Percentiles rank a stretch among this genome's conserved stretches.
Conservation (phyloP, 2,888 invertebrate species). For the Branchipolynoe longqiensis region DNA sequence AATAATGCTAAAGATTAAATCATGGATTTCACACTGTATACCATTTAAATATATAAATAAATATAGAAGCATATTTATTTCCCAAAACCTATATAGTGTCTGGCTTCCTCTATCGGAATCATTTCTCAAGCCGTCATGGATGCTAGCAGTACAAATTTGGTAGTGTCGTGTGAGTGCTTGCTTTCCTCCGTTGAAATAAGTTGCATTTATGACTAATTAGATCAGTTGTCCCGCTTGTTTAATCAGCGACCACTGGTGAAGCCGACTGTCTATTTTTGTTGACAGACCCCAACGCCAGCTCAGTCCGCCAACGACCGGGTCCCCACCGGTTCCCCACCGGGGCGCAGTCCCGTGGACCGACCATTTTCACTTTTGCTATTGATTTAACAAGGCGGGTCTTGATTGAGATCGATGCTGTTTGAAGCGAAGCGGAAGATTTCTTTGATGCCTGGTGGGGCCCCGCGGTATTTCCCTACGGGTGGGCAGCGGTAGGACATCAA, state of each 20-base stretch:
- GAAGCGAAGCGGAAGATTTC: slow-evolving; percentile 32
- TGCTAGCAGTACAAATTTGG: no score
- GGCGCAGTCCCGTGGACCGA: no score
- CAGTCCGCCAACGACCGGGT: not conserved
- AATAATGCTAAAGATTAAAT: no score
- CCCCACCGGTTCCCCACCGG: no score
- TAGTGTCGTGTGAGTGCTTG: no score
- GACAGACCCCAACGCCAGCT: not conserved
- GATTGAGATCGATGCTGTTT: slow-evolving; percentile 46
- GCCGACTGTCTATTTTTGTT: not conserved
- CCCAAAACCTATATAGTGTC: no score
- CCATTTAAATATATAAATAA: no score
- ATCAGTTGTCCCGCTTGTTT: not conserved
- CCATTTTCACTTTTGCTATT: slow-evolving; percentile 13
- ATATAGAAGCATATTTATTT: no score
- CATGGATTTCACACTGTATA: no score
- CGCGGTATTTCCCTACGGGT: slow-evolving; percentile 23
- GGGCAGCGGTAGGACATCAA: slow-evolving; percentile 12
- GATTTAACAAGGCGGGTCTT: slow-evolving; percentile 30
- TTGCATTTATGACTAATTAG: not conserved
- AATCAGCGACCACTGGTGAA: slow-evolving; percentile 4
- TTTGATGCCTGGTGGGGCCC: slow-evolving; percentile 27
- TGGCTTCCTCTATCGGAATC: no score
- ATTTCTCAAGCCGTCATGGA: no score
- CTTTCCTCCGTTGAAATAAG: no score